A percentile compares a stretch with the other conserved stretches of the same genome.
Conservation (phyloP, 2,888 invertebrate species). For the Ophion ventricosus region DNA sequence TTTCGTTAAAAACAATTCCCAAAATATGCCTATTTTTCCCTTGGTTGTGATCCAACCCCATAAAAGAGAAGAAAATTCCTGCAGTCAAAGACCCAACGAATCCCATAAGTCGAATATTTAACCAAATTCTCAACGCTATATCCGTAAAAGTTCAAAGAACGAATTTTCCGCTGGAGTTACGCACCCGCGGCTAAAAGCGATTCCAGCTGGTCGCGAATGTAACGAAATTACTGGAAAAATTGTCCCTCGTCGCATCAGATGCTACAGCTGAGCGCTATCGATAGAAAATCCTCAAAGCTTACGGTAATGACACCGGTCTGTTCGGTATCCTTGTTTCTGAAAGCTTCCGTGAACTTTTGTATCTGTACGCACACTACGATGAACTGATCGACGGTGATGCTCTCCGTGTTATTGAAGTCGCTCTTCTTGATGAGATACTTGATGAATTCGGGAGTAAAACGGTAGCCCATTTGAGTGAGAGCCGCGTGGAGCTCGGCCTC, state of each 20-base stretch:
- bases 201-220: conserved; percentile 12
- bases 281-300: conserved; percentile 95
- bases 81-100: too few relatives aligned
- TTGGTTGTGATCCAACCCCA: too few relatives aligned
- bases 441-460: conserved; percentile 91
- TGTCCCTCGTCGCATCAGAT: conserved; percentile 78
- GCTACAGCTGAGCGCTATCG: conserved; percentile 91
- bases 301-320: conserved; percentile 93
- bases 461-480: conserved; percentile 94
- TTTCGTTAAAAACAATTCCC: too few relatives aligned
- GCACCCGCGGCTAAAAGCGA: conserved; percentile 5
- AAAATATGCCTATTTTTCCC: too few relatives aligned
- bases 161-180: too few relatives aligned
- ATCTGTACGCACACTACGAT: conserved; percentile 95
- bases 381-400: conserved; percentile 93
- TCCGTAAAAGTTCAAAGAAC: too few relatives aligned
- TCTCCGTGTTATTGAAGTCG: conserved; percentile 87
- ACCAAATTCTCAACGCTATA: too few relatives aligned
- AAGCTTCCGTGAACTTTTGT: conserved; percentile 93
- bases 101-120: too few relatives aligned
- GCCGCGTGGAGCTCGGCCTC: conserved; percentile 91
- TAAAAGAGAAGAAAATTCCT: too few relatives aligned
- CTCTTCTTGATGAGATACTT: conserved; percentile 89
- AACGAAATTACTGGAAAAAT: conserved; percentile 2
- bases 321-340: conserved; percentile 90